These are phyloP conservation scores for Tipula confusa DNA, from an alignment of 2,888 invertebrate genomes.

Conservation along the genomic window DNA sequence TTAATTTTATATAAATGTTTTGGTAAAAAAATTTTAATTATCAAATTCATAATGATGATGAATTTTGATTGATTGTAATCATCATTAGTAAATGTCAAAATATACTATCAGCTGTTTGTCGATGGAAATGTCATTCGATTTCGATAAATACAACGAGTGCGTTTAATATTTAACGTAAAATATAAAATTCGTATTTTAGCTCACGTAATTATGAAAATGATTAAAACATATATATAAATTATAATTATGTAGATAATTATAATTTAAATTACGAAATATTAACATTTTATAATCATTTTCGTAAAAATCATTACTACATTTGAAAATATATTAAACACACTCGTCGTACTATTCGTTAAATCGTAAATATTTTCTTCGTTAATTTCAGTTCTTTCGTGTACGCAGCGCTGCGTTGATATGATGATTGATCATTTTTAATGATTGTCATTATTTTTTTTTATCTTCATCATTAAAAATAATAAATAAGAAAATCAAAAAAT, in stretches of 20 bases:
- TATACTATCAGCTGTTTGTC: neutral
- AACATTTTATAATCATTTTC: neutral
- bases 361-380: constrained; percentile 6
- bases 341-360: neutral
- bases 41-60: constrained; percentile 38
- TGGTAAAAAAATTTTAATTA: constrained; percentile 46
- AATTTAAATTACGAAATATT: neutral
- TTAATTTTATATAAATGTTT: constrained; percentile 42
- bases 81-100: constrained; percentile 12
- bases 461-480: constrained; percentile 25
- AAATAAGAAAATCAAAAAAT: constrained; percentile 27
- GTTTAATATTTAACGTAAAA: neutral
- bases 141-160: neutral
- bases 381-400: neutral
- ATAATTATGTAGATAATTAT: neutral
- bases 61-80: neutral
- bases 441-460: constrained; percentile 29
- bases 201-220: neutral
- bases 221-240: neutral
- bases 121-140: constrained; percentile 6
- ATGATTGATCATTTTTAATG: constrained; percentile 30
- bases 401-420: constrained; percentile 28
- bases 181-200: neutral
- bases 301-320: constrained; percentile 29
- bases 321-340: neutral